These are phyloP conservation scores for Oncorhynchus clarkii DNA, from an alignment of 2,113 vertebrate species.

Conservation along the genomic window DNA sequence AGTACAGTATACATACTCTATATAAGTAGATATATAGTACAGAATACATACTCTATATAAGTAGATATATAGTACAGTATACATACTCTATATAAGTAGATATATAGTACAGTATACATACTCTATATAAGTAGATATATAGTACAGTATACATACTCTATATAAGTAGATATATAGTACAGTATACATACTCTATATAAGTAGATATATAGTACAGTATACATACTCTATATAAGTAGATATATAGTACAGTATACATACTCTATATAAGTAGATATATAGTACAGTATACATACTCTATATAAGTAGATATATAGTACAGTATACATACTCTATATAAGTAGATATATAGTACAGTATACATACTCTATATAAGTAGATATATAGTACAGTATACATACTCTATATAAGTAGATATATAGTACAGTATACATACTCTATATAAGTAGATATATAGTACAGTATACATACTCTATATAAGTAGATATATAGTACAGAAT, in stretches of 20 bases:
- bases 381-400: slow-evolving; percentile 24
- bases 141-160: slow-evolving; percentile 21
- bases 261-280: slow-evolving; percentile 73
- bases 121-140: slow-evolving; percentile 60
- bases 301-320: slow-evolving; percentile 49
- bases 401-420: slow-evolving; percentile 60
- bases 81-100: too few relatives aligned
- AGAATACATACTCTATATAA: too few relatives aligned
- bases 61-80: too few relatives aligned
- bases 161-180: background rate
- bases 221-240: slow-evolving; percentile 81
- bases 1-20: slow-evolving; percentile 3
- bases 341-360: too few relatives aligned
- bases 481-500: too few relatives aligned
- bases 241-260: slow-evolving; percentile 55
- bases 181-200: slow-evolving; percentile 14
- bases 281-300: slow-evolving; percentile 3
- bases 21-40: slow-evolving; percentile 48
- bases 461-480: slow-evolving; percentile 12
- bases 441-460: background rate
- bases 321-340: too few relatives aligned
- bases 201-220: too few relatives aligned
- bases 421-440: slow-evolving; percentile 21
- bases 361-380: too few relatives aligned
- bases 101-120: slow-evolving; percentile 26